Percentiles rank a stretch among this genome's conserved stretches.
Evolutionary conservation across 2,797 vertebrate species (phyloP).

Genomic region (Eulemur coronatus): DNA sequence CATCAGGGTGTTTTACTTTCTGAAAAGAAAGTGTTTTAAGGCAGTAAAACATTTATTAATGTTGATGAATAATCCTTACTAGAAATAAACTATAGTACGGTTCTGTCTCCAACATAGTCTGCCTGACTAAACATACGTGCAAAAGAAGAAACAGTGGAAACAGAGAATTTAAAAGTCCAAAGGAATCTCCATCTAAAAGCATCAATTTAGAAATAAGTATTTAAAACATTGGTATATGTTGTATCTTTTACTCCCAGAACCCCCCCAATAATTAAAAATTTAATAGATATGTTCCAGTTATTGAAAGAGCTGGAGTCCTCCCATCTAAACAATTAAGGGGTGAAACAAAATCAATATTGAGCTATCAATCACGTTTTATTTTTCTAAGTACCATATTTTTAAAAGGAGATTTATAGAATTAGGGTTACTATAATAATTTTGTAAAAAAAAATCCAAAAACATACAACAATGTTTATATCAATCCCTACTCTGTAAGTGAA

Average conservation of each 20-base stretch:
- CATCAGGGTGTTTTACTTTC: not conserved
- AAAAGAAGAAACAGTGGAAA: not conserved
- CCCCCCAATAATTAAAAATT: not conserved
- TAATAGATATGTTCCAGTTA: not conserved
- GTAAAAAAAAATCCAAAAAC: not conserved
- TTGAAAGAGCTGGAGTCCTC: not conserved
- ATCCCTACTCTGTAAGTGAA: not conserved
- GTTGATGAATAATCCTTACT: not conserved
- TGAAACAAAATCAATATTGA: not conserved
- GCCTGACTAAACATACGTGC: not conserved
- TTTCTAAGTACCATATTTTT: not conserved
- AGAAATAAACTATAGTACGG: not conserved
- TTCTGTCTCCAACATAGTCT: not conserved
- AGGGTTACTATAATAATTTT: not conserved
- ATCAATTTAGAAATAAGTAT: not conserved
- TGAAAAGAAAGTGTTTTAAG: conserved; percentile 10
- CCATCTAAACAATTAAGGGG: not conserved
- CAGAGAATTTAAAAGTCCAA: not conserved
- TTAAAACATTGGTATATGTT: not conserved
- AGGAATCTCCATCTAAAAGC: not conserved
- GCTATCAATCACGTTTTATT: not conserved
- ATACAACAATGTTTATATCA: not conserved
- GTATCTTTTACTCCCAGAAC: not conserved
- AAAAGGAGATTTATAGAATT: not conserved
- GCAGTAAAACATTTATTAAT: not conserved